A percentile compares a stretch with the other conserved stretches of the same genome.
Evolutionary conservation across 1,140 invertebrate species (phyloP).

Genomic region (Drosophila novamexicana): DNA sequence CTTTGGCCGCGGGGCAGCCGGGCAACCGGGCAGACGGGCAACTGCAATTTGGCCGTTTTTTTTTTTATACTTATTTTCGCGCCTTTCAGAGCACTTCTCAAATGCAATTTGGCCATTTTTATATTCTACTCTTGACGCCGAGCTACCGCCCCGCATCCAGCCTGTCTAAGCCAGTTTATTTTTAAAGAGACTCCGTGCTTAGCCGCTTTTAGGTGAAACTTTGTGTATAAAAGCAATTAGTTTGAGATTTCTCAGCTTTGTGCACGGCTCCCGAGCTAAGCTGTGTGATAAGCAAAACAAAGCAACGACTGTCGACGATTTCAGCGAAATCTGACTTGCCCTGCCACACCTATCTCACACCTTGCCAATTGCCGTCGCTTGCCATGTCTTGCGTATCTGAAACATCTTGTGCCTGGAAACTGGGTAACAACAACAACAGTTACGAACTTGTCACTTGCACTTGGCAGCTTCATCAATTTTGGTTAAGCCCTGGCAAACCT

Average conservation of each 20-base stretch:
- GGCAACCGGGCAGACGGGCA: conserved; percentile 39
- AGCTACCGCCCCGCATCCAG: not conserved
- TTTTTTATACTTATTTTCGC: conserved; percentile 3
- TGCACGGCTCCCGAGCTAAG: conserved; percentile 21
- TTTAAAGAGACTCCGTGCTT: conserved; percentile 21
- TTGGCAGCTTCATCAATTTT: conserved; percentile 79
- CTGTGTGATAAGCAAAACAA: conserved; percentile 41
- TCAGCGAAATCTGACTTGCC: conserved; percentile 7
- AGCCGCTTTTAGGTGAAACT: conserved; percentile 30
- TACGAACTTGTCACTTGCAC: conserved; percentile 70
- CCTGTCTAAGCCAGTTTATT: conserved; percentile 39
- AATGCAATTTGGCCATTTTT: conserved; percentile 66
- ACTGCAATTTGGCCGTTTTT: conserved; percentile 69
- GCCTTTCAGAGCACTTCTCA: conserved; percentile 12
- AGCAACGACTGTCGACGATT: conserved; percentile 36
- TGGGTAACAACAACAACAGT: conserved; percentile 12
- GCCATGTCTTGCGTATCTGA: conserved; percentile 23
- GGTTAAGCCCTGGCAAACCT: conserved; percentile 56
- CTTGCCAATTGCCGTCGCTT: not conserved
- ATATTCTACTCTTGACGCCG: conserved; percentile 48
- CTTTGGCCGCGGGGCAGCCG: conserved; percentile 48
- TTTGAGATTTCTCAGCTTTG: conserved; percentile 55
- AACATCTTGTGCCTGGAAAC: conserved; percentile 34
- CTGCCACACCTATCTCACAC: not conserved
- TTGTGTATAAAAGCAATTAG: conserved; percentile 71